Evolutionary conservation across 2,888 invertebrate genomes (phyloP), one percentile per base, ranked within the genome.

Genomic region (Gastracanthus pulcherrimus): DNA sequence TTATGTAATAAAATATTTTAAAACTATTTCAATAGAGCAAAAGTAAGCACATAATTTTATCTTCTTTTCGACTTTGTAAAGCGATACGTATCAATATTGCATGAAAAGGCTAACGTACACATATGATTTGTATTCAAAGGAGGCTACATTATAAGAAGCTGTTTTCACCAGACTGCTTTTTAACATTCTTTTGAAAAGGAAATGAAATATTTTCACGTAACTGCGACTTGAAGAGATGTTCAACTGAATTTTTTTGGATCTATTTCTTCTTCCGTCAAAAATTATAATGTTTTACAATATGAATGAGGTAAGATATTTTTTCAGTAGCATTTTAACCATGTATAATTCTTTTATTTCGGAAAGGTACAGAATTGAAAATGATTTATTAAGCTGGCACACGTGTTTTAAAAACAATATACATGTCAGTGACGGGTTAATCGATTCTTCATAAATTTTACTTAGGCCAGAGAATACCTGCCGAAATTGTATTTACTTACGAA

Each of bases 71-170:
- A 51, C 38, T 38, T 38, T 16, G 48, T 26, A 45, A 79, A 74
- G 81, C 45, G 67, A 75, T 76, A n/a, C 38, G 70, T 70, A 78
- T 78, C 66, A 69, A 71, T 62, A 64, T 55, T 51, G 34, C 66
- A 58, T 78, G 75, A 78, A 75, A 78, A 82, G 78, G 7, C 26
- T 36, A 41, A 34, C 51, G 48, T 51, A 23, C 55, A 62, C 45
- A 45, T 34, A 78, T 70, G 70, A 78, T 78, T 78, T 76, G 58
- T 71, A 78, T 82, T 78, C 75, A 75, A 76, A 36, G 48, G 75
- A 11, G 58, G 36, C 75, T 55, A 45, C 77, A 55, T 69, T 45
- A 23, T 23, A 74, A 69, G 72, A 29, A 67, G 72, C 48, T 64
- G 51, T 66, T 69, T 74, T 77, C 38, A 70, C n/a, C 36, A 45